A percentile compares a stretch with the other conserved stretches of the same genome.
phyloP scores from a whole-genome alignment of 30 jellyfish, hydroid and myxozoan species.

The Turritopsis dohrnii region DNA sequence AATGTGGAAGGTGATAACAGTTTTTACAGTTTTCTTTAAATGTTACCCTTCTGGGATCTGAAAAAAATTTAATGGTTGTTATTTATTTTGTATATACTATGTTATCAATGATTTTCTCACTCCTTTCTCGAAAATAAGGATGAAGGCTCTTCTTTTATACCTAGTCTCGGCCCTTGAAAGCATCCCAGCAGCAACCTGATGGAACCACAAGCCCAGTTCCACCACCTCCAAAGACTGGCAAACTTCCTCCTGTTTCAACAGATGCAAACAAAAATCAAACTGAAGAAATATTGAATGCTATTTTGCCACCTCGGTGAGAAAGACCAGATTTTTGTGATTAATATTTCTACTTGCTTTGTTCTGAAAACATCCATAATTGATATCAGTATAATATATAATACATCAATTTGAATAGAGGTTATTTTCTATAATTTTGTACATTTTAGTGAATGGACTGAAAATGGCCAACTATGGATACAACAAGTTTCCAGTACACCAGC shows the following conservation, averaged over 20 bases:
- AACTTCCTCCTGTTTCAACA: constrained; percentile 89
- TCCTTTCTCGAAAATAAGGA: background rate
- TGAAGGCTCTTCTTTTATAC: background rate
- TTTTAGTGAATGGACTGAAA: constrained; percentile 87
- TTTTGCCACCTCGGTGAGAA: constrained; percentile 83
- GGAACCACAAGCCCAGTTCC: constrained; percentile 79
- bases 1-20: too few species aligned
- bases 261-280: constrained; percentile 89
- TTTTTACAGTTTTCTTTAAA: too few species aligned
- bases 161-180: constrained; percentile 85
- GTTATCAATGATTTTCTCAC: background rate
- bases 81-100: too few species aligned
- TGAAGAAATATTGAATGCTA: constrained; percentile 84
- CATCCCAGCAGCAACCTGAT: constrained; percentile 59
- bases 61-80: too few species aligned
- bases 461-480: constrained; percentile 95
- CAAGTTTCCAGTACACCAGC: constrained; percentile 99
- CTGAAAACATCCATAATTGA: too few species aligned
- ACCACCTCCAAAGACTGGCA: constrained; percentile 90
- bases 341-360: background rate
- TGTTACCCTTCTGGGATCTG: too few species aligned
- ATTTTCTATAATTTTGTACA: background rate
- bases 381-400: too few species aligned
- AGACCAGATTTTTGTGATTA: background rate
- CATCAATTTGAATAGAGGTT: background rate